These are phyloP conservation scores for Saxidomus purpurata DNA, from an alignment of 1,140 invertebrate species.

Conservation along the genomic window DNA sequence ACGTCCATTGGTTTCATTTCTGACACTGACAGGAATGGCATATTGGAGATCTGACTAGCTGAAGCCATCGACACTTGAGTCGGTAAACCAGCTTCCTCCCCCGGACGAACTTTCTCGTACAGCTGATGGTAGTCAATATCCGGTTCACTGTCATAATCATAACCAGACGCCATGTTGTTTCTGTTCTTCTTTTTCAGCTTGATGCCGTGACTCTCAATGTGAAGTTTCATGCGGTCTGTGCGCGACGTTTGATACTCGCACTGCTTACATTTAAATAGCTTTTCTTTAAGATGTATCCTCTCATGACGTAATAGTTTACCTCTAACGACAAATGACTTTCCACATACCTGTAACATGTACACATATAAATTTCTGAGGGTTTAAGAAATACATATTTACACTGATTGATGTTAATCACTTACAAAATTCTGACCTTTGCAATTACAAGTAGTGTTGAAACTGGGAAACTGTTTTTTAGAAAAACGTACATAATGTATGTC, in stretches of 20 bases:
- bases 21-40: conserved; percentile 28
- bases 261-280: conserved; percentile 88
- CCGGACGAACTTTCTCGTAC: conserved; percentile 46
- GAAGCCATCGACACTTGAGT: not conserved
- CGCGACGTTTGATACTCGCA: conserved; percentile 90
- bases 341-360: conserved; percentile 89
- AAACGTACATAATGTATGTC: no score
- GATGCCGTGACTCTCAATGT: conserved; percentile 63
- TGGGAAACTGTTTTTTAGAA: no score
- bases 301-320: conserved; percentile 91
- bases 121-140: conserved; percentile 61
- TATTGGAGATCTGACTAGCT: not conserved
- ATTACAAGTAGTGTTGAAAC: no score
- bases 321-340: conserved; percentile 90
- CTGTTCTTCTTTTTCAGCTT: conserved; percentile 50
- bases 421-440: no score
- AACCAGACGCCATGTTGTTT: conserved; percentile 27
- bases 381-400: no score
- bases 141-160: conserved; percentile 45
- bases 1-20: conserved; percentile 60
- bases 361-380: no score
- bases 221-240: conserved; percentile 85
- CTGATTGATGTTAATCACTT: no score
- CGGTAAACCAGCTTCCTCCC: not conserved
- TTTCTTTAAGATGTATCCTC: conserved; percentile 89